Percentiles rank a stretch among this genome's conserved stretches.
Conservation (phyloP, 2,888 invertebrate genomes). For the Lutraria lutraria region DNA sequence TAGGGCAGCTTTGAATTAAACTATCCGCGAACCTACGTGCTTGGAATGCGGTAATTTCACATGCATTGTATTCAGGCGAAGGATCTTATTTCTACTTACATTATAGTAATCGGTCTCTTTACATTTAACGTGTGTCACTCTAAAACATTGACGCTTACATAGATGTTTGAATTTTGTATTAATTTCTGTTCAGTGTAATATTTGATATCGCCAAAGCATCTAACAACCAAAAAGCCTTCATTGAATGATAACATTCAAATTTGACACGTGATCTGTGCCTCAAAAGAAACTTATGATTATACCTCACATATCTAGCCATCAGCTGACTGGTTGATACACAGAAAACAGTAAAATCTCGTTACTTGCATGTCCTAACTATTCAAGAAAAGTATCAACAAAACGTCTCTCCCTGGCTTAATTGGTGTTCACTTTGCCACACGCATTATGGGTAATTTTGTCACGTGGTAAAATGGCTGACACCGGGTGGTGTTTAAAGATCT, state of each 20-base stretch:
- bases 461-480: constrained; percentile 35
- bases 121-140: background rate
- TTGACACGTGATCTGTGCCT: constrained; percentile 21
- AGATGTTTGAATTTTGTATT: background rate
- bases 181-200: background rate
- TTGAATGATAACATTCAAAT: constrained; percentile 34
- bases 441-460: constrained; percentile 46
- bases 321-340: constrained; percentile 27
- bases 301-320: constrained; percentile 15
- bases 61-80: constrained; percentile 16
- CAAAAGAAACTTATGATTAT: constrained; percentile 24
- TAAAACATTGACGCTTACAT: background rate
- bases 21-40: constrained; percentile 10
- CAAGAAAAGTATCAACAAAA: background rate
- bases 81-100: background rate
- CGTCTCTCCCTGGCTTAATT: background rate
- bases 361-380: background rate
- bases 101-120: background rate
- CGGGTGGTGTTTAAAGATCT: constrained; percentile 29
- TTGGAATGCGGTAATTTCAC: constrained; percentile 15
- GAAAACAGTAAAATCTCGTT: constrained; percentile 7
- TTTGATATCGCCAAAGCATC: background rate
- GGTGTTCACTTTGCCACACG: constrained; percentile 43
- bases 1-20: constrained; percentile 24
- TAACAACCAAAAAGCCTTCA: background rate